Percentiles rank a stretch among this genome's conserved stretches.
Conservation (phyloP, 2,113 vertebrate species). For the Rhegmatorhina hoffmannsi region DNA sequence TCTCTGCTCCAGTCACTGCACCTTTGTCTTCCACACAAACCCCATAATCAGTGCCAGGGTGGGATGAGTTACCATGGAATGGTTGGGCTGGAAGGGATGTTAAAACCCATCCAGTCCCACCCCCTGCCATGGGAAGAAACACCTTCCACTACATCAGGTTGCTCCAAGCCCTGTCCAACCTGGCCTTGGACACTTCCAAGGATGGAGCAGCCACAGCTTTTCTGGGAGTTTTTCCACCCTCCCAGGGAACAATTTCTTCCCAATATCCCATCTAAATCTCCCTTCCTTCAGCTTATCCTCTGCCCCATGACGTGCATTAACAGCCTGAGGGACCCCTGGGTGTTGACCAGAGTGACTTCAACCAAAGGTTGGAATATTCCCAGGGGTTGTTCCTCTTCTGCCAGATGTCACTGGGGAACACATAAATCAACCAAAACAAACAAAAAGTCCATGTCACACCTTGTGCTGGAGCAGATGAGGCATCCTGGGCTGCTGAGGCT, state of each 20-base stretch:
- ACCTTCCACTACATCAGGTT: neutral
- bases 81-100: neutral
- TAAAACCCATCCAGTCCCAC: neutral
- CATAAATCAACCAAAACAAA: neutral
- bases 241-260: neutral
- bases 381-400: neutral
- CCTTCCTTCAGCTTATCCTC: neutral
- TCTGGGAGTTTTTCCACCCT: neutral
- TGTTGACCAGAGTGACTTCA: neutral
- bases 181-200: neutral
- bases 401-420: neutral
- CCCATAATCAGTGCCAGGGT: neutral
- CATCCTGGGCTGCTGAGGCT: neutral
- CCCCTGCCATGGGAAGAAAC: neutral
- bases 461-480: neutral
- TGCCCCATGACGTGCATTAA: neutral
- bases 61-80: neutral
- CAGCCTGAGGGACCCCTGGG: fast-evolving
- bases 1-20: neutral
- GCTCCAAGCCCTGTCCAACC: neutral
- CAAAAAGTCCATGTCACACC: neutral
- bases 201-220: neutral
- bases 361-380: fast-evolving
- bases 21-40: neutral
- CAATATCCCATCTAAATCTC: neutral